These are phyloP conservation scores for Acrossocheilus wenchowensis DNA, from an alignment of 2,797 vertebrate genomes.

Conservation along the genomic window DNA sequence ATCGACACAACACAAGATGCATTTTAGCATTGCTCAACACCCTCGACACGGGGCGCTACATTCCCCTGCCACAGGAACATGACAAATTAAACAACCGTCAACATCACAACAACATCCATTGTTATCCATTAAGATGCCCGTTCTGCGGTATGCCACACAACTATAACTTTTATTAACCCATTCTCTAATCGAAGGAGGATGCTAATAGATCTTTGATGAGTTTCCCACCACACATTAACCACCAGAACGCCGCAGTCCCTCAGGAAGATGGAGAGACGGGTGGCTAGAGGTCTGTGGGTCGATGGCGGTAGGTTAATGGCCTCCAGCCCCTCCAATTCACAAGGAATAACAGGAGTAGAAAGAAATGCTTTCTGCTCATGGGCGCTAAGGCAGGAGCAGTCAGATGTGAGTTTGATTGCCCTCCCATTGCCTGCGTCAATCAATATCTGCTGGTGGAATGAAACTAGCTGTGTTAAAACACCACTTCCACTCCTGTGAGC, in stretches of 20 bases:
- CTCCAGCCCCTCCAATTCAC: conserved; percentile 9
- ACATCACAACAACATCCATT: conserved; percentile 20
- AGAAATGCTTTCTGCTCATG: conserved; percentile 22
- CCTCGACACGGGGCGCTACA: background rate
- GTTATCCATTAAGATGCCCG: conserved; percentile 21
- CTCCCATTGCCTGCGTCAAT: conserved; percentile 61
- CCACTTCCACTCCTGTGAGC: conserved; percentile 63
- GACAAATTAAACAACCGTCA: conserved; percentile 29
- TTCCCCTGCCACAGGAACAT: background rate
- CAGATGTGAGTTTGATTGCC: conserved; percentile 64
- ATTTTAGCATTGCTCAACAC: conserved; percentile 42
- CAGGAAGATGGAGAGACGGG: conserved; percentile 16
- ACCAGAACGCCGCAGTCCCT: background rate
- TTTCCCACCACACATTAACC: conserved; percentile 15
- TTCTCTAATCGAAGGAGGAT: background rate
- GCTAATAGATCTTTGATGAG: conserved; percentile 15
- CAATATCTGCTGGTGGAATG: conserved; percentile 52
- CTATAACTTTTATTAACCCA: conserved; percentile 33
- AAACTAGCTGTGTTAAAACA: conserved; percentile 69
- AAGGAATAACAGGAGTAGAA: conserved; percentile 13
- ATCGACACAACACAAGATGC: conserved; percentile 13
- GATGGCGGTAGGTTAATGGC: conserved; percentile 36
- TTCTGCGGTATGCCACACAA: conserved; percentile 3
- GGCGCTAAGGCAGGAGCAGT: conserved; percentile 44
- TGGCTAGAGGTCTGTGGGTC: conserved; percentile 36